A percentile compares a stretch with the other conserved stretches of the same genome.
Evolutionary conservation across 2,888 invertebrate genomes (phyloP).

Genomic region (Trichogramma evanescens): DNA sequence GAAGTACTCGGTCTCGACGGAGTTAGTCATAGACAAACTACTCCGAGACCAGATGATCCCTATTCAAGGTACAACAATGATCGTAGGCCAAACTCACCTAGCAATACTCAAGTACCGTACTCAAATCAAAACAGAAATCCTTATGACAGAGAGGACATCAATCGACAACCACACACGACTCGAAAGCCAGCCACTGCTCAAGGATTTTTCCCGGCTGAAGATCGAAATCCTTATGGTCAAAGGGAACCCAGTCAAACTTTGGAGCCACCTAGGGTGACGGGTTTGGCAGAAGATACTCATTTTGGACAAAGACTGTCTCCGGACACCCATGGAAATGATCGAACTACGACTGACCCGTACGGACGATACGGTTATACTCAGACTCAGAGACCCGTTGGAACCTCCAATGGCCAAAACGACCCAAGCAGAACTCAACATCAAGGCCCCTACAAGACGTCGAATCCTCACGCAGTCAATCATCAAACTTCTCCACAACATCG

Average conservation of each 20-base stretch:
- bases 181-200: background rate
- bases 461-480: too few species aligned
- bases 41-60: background rate
- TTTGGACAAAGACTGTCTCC: too few species aligned
- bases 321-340: background rate
- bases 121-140: background rate
- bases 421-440: too few species aligned
- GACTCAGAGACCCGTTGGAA: background rate
- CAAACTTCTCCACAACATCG: too few species aligned
- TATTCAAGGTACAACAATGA: background rate
- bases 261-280: background rate
- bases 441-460: too few species aligned
- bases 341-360: background rate
- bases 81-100: background rate
- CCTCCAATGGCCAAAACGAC: too few species aligned
- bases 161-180: too few species aligned
- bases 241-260: background rate
- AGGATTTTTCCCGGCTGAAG: background rate
- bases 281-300: too few species aligned
- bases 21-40: background rate
- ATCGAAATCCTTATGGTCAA: background rate
- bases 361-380: background rate
- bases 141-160: background rate
- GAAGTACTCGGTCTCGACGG: background rate
- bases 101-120: background rate